Evolutionary conservation across 2,888 invertebrate genomes (phyloP).

Genomic region (Phytoseiulus persimilis): DNA sequence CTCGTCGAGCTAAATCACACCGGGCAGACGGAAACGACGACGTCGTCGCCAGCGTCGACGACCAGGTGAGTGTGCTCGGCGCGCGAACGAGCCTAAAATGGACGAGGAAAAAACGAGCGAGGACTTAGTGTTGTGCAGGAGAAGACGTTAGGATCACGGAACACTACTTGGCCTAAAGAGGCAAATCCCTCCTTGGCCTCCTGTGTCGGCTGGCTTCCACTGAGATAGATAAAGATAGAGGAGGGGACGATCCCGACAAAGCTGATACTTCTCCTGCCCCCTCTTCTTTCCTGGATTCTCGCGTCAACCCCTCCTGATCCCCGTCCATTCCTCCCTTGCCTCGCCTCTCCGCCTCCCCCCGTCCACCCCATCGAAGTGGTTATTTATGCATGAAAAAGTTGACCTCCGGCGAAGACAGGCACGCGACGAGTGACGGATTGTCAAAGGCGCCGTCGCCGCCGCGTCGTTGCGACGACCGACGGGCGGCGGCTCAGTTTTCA

Average conservation of each 20-base stretch:
- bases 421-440: slow-evolving; percentile 36
- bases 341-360: neutral
- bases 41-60: neutral
- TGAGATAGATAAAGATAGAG: slow-evolving; percentile 5
- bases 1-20: neutral
- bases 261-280: neutral
- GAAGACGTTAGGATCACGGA: neutral
- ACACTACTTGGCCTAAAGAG: neutral
- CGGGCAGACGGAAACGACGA: neutral
- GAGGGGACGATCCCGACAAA: neutral
- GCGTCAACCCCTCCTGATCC: neutral
- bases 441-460: neutral
- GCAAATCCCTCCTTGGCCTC: neutral
- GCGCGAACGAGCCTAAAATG: neutral
- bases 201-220: neutral
- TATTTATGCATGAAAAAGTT: slow-evolving; percentile 39
- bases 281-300: neutral
- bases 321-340: neutral
- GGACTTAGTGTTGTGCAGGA: neutral
- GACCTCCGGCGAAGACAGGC: slow-evolving; percentile 33
- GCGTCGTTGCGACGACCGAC: neutral
- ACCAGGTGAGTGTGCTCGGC: neutral
- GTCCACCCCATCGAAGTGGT: slow-evolving; percentile 32
- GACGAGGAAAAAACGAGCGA: neutral
- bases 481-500: neutral